These are phyloP conservation scores for Microcebus lehilahytsara DNA, from an alignment of 2,113 vertebrate species.

Conservation along the genomic window DNA sequence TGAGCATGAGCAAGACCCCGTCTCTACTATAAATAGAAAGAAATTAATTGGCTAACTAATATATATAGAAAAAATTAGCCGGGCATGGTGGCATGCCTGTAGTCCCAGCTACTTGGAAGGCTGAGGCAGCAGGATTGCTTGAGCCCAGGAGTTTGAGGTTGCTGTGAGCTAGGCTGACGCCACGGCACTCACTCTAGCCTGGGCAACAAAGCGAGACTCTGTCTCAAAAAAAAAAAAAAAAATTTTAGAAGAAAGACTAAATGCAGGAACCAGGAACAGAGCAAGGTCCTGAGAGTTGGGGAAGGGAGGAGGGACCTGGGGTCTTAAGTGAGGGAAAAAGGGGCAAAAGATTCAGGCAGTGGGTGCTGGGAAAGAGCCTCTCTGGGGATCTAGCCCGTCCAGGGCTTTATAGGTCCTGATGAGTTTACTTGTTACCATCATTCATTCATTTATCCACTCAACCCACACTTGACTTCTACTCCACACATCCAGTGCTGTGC, in stretches of 20 bases:
- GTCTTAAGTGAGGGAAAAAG: background rate
- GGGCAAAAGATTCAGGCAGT: background rate
- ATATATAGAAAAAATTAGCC: no score
- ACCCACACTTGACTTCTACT: background rate
- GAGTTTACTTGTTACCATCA: background rate
- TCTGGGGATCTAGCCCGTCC: background rate
- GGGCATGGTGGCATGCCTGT: no score
- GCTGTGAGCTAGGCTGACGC: no score
- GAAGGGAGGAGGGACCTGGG: background rate
- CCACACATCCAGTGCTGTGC: background rate
- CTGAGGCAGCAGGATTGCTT: no score
- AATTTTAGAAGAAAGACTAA: slow-evolving; percentile 47
- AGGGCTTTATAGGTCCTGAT: background rate
- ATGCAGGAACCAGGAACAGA: background rate
- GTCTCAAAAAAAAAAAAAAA: background rate
- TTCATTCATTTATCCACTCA: background rate
- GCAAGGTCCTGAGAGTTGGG: background rate
- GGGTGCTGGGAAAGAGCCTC: background rate
- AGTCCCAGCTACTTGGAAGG: no score
- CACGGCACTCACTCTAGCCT: no score
- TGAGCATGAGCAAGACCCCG: no score
- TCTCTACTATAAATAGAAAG: no score
- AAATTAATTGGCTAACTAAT: no score
- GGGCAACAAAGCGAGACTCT: no score
- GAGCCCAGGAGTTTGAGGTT: no score